Conservation (phyloP, 2,113 vertebrate genomes). For the Pelvicachromis taeniatus region DNA sequence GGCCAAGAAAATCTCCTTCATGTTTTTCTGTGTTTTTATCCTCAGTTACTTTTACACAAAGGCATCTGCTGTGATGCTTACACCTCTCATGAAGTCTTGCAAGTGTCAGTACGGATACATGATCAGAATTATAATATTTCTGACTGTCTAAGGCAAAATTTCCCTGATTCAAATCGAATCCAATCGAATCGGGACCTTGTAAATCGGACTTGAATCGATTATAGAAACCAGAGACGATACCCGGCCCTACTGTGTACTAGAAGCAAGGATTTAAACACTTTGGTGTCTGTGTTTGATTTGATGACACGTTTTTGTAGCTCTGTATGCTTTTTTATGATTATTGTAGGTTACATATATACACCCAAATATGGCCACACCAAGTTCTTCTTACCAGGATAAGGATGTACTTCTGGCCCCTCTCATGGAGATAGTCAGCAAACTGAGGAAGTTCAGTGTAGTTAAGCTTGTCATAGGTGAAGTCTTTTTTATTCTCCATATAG, state of each 20-base stretch:
- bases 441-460: slow-evolving; percentile 78
- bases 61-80: too few species aligned
- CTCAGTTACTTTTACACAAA: too few species aligned
- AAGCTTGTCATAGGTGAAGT: slow-evolving; percentile 86
- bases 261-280: neutral
- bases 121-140: too few species aligned
- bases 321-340: neutral
- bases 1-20: too few species aligned
- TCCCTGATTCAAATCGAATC: too few species aligned
- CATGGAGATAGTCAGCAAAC: slow-evolving; percentile 83
- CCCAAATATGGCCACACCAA: neutral
- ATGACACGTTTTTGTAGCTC: neutral
- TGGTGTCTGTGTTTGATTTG: neutral
- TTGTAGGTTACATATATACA: neutral
- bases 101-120: too few species aligned
- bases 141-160: too few species aligned
- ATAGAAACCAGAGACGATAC: too few species aligned
- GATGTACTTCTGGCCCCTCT: slow-evolving; percentile 82
- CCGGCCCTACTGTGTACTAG: neutral
- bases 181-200: too few species aligned
- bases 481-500: slow-evolving; percentile 92
- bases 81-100: too few species aligned
- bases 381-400: slow-evolving; percentile 83
- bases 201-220: too few species aligned
- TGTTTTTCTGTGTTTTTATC: too few species aligned